A percentile compares a stretch with the other conserved stretches of the same genome.
Conservation (phyloP, 30 jellyfish, hydroid and myxozoan genomes). For the Aurelia coerulea region DNA sequence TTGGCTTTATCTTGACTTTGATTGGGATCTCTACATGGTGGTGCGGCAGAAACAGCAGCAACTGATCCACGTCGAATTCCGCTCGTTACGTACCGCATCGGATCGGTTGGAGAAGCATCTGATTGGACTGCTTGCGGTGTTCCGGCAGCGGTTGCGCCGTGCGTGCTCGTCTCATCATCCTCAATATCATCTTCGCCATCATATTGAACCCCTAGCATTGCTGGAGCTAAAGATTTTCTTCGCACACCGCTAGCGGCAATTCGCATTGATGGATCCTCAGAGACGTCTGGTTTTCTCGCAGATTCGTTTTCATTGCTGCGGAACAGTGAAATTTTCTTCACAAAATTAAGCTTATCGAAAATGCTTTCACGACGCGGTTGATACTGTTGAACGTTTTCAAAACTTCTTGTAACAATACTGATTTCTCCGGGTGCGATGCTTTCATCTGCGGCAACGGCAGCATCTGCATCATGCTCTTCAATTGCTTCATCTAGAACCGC, state of each 20-base stretch:
- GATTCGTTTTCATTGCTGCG: neutral
- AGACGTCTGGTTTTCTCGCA: neutral
- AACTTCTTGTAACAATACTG: slow-evolving; percentile 50
- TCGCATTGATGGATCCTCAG: neutral
- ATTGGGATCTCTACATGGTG: slow-evolving; percentile 43
- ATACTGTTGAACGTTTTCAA: slow-evolving; percentile 31
- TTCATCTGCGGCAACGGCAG: slow-evolving; percentile 50
- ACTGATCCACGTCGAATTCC: slow-evolving; percentile 74
- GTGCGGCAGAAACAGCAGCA: slow-evolving; percentile 80
- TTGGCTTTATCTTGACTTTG: neutral
- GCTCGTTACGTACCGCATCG: slow-evolving; percentile 53
- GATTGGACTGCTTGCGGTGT: neutral
- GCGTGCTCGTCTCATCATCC: neutral
- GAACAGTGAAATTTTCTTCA: slow-evolving; percentile 1
- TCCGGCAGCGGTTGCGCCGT: slow-evolving; percentile 10
- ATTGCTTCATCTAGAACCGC: slow-evolving; percentile 61
- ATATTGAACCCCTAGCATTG: slow-evolving; percentile 1
- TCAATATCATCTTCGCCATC: slow-evolving; percentile 9
- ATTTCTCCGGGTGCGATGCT: slow-evolving; percentile 47
- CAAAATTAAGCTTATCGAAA: slow-evolving; percentile 52
- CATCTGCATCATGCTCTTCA: slow-evolving; percentile 36
- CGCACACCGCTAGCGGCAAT: slow-evolving; percentile 52
- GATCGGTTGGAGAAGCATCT: neutral
- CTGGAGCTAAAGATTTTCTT: slow-evolving; percentile 64
- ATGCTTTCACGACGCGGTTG: slow-evolving; percentile 62